A percentile compares a stretch with the other conserved stretches of the same genome.
phyloP scores from a whole-genome alignment of 2,888 invertebrate species.

The Trachelus stipa region DNA sequence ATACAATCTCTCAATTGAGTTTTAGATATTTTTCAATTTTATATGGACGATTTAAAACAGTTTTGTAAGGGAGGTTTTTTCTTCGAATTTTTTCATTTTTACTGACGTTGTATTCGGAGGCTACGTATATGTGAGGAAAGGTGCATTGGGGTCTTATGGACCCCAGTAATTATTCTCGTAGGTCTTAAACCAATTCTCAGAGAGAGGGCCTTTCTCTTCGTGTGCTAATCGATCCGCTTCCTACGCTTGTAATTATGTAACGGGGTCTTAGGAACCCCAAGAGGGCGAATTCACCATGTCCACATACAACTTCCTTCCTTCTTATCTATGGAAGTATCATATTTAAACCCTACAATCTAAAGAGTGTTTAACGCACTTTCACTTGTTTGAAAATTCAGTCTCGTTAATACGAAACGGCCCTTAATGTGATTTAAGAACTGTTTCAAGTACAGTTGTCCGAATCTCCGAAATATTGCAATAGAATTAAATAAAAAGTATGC shows the following conservation, averaged over 20 bases:
- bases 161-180: slow-evolving; percentile 62
- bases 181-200: slow-evolving; percentile 60
- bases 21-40: not conserved
- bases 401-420: not conserved
- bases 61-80: not conserved
- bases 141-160: slow-evolving; percentile 23
- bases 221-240: slow-evolving; percentile 67
- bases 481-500: too few relatives aligned
- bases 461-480: not conserved
- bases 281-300: slow-evolving; percentile 43
- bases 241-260: slow-evolving; percentile 66
- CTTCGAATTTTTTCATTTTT: not conserved
- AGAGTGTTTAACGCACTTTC: not conserved
- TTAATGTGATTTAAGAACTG: not conserved
- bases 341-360: not conserved
- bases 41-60: not conserved
- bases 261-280: slow-evolving; percentile 43
- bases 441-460: not conserved
- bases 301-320: slow-evolving; percentile 26
- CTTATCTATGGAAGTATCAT: not conserved
- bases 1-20: not conserved
- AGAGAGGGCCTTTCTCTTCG: slow-evolving; percentile 64
- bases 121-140: not conserved
- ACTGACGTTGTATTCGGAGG: not conserved
- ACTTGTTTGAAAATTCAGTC: not conserved